These are phyloP conservation scores for Cantharis flavilabris DNA, from an alignment of 2,888 invertebrate genomes.

Conservation along the genomic window DNA sequence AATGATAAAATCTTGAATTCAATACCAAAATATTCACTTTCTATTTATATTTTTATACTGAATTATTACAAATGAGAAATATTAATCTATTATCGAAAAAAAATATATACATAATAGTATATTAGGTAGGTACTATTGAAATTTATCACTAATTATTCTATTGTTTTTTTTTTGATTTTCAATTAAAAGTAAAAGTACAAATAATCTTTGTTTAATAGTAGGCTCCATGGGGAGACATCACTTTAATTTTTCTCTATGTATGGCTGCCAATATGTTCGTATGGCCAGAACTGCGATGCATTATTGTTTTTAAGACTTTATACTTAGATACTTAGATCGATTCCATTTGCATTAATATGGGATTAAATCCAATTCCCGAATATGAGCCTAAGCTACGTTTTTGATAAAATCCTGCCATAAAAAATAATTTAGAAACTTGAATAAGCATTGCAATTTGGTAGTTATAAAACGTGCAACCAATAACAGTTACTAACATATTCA, in stretches of 20 bases:
- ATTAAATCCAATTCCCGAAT: not conserved
- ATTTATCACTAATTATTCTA: no score
- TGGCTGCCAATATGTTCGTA: not conserved
- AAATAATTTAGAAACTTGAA: not conserved
- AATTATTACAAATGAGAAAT: no score
- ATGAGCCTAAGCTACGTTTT: not conserved
- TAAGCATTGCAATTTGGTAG: constrained; percentile 1
- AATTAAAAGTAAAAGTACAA: not conserved
- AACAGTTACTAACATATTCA: constrained; percentile 23
- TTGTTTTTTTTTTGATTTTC: not conserved
- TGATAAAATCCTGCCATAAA: not conserved
- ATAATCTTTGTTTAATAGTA: not conserved
- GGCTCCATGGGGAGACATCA: not conserved
- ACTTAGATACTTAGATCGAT: no score
- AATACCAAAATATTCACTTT: not conserved
- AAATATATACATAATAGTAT: no score
- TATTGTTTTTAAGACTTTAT: no score
- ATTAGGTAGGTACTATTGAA: no score
- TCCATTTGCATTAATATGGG: not conserved
- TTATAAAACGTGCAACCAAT: constrained; percentile 21
- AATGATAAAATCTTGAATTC: not conserved
- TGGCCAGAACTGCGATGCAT: no score
- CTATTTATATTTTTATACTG: not conserved
- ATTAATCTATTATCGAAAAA: no score
- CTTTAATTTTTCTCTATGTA: not conserved